Base-by-base conservation (phyloP, 2,888 invertebrate species). In the Andrena flavipes region DNA sequence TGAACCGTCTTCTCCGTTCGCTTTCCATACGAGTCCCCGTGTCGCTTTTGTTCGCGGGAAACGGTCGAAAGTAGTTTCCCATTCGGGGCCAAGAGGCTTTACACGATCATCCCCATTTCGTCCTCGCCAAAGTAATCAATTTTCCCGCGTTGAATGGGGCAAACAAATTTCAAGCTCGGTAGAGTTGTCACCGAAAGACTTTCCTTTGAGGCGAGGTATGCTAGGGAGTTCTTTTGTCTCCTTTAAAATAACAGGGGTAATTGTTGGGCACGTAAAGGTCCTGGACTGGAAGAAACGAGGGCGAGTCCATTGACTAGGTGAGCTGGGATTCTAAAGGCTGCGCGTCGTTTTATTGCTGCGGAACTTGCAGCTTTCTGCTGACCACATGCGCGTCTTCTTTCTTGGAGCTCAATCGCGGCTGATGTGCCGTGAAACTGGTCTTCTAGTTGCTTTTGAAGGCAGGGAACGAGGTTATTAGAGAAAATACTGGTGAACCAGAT, bases 11-110 rank as follows among this genome's bases (percentile, higher is more conserved):
- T 42, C 29, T 16, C 48, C 26, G 59, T 10, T 16, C 48, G 62
- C 51, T 42, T 48, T 63, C 26, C 48, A 30, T 29, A 7, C 16
- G n/a, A 33, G 48, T 10, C 20, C 23, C 35, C 33, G 6, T 13
- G 59, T 35, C 54, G 48, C 42, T 30, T 59, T 60, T 60, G 51
- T 71, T 42, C 56, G 35, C 59, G 70, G 29, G 10, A 56, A 56
- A 26, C 56, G 56, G 56, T 23, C 10, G 56, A 56, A 59, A 60
- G 29, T 29, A 56, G 30, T 48, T 60, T 33, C 7, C 13, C 30
- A 33, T 56, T 56, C 20, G 20, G 63, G 13, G 16, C 7, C 33
- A 20, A 13, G 30, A 23, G 13, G 6, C 35, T 49, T 49, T 29
- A 8, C 65, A 2, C 16, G 65, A 35, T 63, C 20, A n/a, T 62